phyloP scores from a whole-genome alignment of 2,113 vertebrate genomes.

The Chunga burmeisteri region DNA sequence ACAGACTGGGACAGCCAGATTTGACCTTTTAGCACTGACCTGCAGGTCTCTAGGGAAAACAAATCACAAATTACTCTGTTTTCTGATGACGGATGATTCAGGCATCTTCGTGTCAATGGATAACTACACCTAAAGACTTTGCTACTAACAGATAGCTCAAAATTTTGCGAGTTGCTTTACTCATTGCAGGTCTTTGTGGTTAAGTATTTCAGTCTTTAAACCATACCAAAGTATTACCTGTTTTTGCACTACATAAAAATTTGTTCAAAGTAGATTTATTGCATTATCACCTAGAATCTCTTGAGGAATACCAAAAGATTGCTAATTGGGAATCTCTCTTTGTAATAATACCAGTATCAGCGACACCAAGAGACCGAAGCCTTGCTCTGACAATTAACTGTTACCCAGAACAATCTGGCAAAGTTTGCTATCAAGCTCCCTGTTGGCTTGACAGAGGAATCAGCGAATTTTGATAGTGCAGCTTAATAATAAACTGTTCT shows the following conservation, averaged over 20 bases:
- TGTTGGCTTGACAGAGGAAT: neutral
- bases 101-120: neutral
- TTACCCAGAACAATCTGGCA: neutral
- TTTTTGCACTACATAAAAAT: neutral
- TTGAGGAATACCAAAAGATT: neutral
- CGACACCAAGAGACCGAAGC: neutral
- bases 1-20: neutral
- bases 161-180: neutral
- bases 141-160: neutral
- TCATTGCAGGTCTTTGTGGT: too few relatives aligned
- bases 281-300: neutral
- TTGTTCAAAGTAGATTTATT: neutral
- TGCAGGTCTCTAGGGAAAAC: neutral
- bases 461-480: neutral
- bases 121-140: conserved; percentile 31
- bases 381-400: neutral
- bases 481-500: neutral
- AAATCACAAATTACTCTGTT: neutral
- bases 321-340: rapidly evolving
- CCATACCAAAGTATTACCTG: neutral
- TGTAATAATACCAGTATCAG: neutral
- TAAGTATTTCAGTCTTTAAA: neutral
- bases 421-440: neutral
- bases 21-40: neutral
- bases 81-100: neutral